Conservation (phyloP, 2,113 vertebrate genomes). For the Neolamprologus caudopunctatus region DNA sequence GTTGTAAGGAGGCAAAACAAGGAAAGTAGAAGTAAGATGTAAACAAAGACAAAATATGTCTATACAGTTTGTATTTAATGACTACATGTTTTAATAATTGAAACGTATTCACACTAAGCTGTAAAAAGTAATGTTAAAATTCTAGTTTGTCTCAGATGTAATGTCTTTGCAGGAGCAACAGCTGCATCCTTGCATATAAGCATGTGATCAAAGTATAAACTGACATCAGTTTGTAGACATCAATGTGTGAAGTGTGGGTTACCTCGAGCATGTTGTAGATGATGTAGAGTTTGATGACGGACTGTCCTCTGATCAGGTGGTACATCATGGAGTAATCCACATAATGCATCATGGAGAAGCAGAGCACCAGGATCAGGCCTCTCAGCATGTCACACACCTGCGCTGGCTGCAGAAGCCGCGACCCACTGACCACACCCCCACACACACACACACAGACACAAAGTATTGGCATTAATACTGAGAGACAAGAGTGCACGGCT, state of each 20-base stretch:
- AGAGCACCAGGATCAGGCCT: constrained; percentile 88
- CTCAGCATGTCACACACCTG: constrained; percentile 97
- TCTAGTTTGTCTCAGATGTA: not conserved
- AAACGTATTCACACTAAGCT: not conserved
- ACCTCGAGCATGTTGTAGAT: constrained; percentile 99
- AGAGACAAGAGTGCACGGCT: not conserved
- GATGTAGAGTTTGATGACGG: constrained; percentile 98
- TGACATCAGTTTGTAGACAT: not conserved
- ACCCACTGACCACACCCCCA: constrained; percentile 73
- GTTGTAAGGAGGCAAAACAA: not conserved
- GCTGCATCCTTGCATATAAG: not conserved
- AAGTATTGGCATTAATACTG: not conserved
- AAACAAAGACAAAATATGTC: not conserved
- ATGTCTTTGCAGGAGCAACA: not conserved
- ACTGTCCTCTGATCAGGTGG: constrained; percentile 94
- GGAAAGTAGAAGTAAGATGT: not conserved
- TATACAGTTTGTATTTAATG: not conserved
- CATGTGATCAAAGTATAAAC: not conserved
- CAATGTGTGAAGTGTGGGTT: not conserved
- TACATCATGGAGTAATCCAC: constrained; percentile 99
- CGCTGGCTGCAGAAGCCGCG: constrained; percentile 90
- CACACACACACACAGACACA: not conserved
- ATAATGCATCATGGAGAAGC: constrained; percentile 97
- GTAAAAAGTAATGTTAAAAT: not conserved
- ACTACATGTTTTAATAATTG: not conserved